Evolutionary conservation across 2,113 vertebrate genomes (phyloP).

Genomic region (Zapus hudsonius): DNA sequence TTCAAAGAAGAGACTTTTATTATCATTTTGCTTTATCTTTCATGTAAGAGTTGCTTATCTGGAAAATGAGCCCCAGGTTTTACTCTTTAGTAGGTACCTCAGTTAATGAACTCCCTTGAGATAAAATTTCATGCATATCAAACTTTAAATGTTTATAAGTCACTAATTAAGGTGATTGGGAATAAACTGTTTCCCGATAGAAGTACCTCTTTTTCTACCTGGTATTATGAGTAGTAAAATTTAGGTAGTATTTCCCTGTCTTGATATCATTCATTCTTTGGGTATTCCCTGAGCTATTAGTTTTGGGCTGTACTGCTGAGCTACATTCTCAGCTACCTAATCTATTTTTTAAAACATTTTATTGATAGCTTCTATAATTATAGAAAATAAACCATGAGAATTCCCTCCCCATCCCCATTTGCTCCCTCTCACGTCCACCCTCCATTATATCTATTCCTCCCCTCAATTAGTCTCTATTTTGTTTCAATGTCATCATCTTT

Average conservation of each 20-base stretch:
- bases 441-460: no score
- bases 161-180: slow-evolving; percentile 9
- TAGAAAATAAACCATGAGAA: no score
- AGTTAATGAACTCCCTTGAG: slow-evolving; percentile 49
- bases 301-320: not conserved
- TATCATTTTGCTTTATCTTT: slow-evolving; percentile 1
- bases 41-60: slow-evolving; percentile 52
- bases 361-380: no score
- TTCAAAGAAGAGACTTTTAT: not conserved
- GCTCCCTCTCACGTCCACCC: no score
- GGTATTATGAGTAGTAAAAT: not conserved
- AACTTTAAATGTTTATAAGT: not conserved
- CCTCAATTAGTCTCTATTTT: no score
- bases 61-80: slow-evolving; percentile 32
- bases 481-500: no score
- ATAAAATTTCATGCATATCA: slow-evolving; percentile 23
- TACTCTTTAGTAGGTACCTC: slow-evolving; percentile 27
- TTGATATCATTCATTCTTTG: slow-evolving; percentile 51
- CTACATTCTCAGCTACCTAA: not conserved
- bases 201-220: not conserved
- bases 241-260: slow-evolving; percentile 15
- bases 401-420: no score
- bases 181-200: not conserved
- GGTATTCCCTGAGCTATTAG: slow-evolving; percentile 7
- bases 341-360: slow-evolving; percentile 35